These are phyloP conservation scores for Scaptomyza tumidula DNA, from an alignment of 2,888 invertebrate genomes.

Conservation along the genomic window DNA sequence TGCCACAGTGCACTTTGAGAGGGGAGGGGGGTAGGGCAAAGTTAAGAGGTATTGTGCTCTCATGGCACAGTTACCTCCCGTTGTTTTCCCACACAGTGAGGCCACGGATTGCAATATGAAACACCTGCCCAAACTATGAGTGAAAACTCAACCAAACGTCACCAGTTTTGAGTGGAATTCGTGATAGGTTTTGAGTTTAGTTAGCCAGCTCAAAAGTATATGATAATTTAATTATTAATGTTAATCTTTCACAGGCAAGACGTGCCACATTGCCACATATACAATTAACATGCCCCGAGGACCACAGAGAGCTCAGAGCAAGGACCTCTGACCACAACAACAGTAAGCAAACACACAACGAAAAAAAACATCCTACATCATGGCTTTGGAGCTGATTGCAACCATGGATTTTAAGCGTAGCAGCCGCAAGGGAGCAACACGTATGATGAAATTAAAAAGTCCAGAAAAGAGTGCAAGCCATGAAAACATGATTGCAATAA, in stretches of 20 bases:
- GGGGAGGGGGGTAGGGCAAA: neutral
- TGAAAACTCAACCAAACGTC: neutral
- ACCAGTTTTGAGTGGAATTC: constrained; percentile 44
- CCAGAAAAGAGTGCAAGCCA: constrained; percentile 13
- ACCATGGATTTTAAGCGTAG: neutral
- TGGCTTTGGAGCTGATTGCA: constrained; percentile 37
- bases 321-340: constrained; percentile 46
- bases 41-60: constrained; percentile 36
- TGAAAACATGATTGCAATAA: constrained; percentile 38
- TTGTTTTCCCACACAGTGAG: constrained; percentile 67
- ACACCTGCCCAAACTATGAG: constrained; percentile 53
- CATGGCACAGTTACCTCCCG: constrained; percentile 71
- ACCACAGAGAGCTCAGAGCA: constrained; percentile 33
- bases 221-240: constrained; percentile 38
- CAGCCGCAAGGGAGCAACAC: constrained; percentile 3
- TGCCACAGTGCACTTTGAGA: constrained; percentile 37
- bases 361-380: constrained; percentile 17
- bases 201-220: constrained; percentile 57
- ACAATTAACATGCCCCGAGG: constrained; percentile 31
- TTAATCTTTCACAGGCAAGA: constrained; percentile 1
- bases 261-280: constrained; percentile 5
- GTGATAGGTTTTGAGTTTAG: constrained; percentile 20
- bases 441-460: constrained; percentile 58
- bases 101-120: constrained; percentile 38
- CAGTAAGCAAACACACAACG: neutral